A percentile compares a stretch with the other conserved stretches of the same genome.
Conservation (phyloP, 1,140 invertebrate species). For the Procambarus clarkii region DNA sequence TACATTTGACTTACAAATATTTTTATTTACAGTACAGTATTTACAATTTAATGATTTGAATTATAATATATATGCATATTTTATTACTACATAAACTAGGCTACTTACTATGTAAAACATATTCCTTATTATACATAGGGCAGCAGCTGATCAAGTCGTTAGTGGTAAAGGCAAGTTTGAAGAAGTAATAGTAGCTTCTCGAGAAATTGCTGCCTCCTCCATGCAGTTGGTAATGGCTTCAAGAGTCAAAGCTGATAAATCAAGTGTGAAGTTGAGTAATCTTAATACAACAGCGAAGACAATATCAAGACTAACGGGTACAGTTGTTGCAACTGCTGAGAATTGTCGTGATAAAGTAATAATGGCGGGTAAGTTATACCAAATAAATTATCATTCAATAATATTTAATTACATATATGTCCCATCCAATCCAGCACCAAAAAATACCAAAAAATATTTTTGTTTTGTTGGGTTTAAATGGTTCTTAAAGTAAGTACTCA, state of each 20-base stretch:
- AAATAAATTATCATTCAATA: no score
- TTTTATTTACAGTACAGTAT: no score
- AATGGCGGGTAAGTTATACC: conserved; percentile 82
- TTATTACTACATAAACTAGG: no score
- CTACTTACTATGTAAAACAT: no score
- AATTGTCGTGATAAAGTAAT: conserved; percentile 90
- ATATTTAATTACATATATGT: no score
- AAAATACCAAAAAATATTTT: no score
- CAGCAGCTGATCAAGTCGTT: conserved; percentile 95
- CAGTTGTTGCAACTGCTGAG: conserved; percentile 94
- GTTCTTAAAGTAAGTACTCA: no score
- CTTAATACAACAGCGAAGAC: conserved; percentile 89
- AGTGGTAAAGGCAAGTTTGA: conserved; percentile 92
- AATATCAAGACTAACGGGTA: conserved; percentile 92
- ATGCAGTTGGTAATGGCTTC: conserved; percentile 97
- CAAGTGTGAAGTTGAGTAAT: conserved; percentile 85
- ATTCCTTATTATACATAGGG: conserved; percentile 78
- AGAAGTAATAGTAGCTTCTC: conserved; percentile 95
- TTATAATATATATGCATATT: no score
- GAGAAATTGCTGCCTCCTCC: conserved; percentile 97
- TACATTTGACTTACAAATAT: no score
- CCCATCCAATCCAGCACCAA: no score
- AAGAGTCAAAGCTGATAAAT: conserved; percentile 88
- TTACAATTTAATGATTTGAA: no score
- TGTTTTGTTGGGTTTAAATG: no score